A percentile compares a stretch with the other conserved stretches of the same genome.
Evolutionary conservation across 2,797 vertebrate genomes (phyloP).

Genomic region (Malacoctenus gilli): DNA sequence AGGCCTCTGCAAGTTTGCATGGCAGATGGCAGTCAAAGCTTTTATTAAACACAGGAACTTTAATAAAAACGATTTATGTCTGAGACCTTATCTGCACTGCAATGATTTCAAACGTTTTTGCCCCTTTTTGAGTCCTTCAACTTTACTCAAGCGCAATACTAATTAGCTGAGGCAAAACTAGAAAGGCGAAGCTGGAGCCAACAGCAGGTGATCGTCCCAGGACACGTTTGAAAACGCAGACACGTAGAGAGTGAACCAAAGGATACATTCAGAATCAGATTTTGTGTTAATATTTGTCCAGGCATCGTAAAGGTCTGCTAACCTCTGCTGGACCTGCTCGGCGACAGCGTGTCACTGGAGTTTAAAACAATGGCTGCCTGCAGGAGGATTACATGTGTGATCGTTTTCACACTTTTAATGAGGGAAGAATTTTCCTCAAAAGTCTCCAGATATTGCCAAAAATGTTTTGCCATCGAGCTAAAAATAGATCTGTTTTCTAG

Average conservation of each 20-base stretch:
- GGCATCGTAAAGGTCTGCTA: no score
- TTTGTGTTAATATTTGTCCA: slow-evolving; percentile 4
- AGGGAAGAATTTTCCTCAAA: slow-evolving; percentile 27
- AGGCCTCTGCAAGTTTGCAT: slow-evolving; percentile 1
- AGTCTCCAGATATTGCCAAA: slow-evolving; percentile 22
- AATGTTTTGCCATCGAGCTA: slow-evolving; percentile 31
- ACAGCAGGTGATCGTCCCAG: slow-evolving; percentile 1
- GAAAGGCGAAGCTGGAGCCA: neutral
- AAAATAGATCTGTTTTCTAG: slow-evolving; percentile 39
- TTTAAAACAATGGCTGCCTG: slow-evolving; percentile 34
- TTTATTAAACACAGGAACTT: neutral
- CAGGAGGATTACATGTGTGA: no score
- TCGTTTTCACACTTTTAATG: slow-evolving; percentile 7
- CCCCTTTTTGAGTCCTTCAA: neutral
- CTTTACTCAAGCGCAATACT: neutral
- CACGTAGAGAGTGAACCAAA: neutral
- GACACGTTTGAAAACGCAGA: slow-evolving; percentile 12
- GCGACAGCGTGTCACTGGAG: slow-evolving; percentile 11
- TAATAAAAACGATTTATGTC: no score
- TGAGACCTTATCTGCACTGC: no score
- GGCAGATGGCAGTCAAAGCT: neutral
- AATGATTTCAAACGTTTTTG: neutral
- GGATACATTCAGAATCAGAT: neutral
- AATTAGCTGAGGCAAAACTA: neutral
- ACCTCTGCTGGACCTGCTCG: slow-evolving; percentile 3